Base-by-base conservation (phyloP, 2,113 vertebrate species). In the Cromileptes altivelis region DNA sequence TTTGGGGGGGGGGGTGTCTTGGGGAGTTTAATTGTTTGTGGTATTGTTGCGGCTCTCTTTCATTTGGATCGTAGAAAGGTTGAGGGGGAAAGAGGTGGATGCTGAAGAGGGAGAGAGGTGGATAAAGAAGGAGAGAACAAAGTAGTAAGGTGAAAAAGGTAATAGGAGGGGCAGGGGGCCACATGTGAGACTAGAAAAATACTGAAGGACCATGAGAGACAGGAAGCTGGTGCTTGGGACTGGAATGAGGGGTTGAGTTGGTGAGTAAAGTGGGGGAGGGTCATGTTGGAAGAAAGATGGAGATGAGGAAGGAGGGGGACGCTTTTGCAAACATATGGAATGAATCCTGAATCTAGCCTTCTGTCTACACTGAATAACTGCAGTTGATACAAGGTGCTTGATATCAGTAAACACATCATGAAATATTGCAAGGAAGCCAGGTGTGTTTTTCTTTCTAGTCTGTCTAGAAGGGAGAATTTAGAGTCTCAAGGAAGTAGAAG, bases 231-330 rank as follows among this genome's bases (percentile, higher is more conserved):
- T 76, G 84, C 77, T 84, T 85, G 65, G 86, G 85, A 56, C 73
- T 90, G 91, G 91, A 91, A 91, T 90, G 92, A 90, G 75, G 86
- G 86, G 61, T 69, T 70, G 72, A 76, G 64, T 76, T 4, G 3
- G 62, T 52, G 85, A 73, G 73, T 42, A 71, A 85, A 77, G 75
- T 49, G 87, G 88, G 91, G 90, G 87, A 88, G 79, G 89, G 89
- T 85, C 67, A 21, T 50, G 33, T 37, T 80, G 30, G 49, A 75
- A 45, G 52, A 71, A 77, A 78, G 75, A 86, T 88, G 88, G 33
- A 72, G 75, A 70, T 60, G 75, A 71, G 13, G 47, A 63, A 80
- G 63, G 58, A 80, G 30, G 55, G 78, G 53, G 18, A 30, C 3
- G 17, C 23, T 78, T 74, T 68, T 61, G 47, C 25, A 56, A 62